These are phyloP conservation scores for Tiliacea aurago DNA, from an alignment of 2,888 invertebrate species.

Conservation along the genomic window DNA sequence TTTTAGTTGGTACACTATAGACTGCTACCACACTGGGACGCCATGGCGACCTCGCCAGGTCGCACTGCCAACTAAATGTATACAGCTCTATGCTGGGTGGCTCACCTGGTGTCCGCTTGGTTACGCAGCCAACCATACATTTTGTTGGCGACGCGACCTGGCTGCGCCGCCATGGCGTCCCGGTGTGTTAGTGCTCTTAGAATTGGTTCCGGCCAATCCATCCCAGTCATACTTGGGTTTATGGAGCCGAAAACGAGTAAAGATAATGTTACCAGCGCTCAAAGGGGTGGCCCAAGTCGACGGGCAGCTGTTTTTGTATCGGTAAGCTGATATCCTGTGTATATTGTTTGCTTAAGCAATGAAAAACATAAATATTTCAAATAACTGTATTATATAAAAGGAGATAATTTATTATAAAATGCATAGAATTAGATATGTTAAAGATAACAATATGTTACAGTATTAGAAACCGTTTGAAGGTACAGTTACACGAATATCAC, in stretches of 20 bases:
- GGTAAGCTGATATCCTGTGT: constrained; percentile 32
- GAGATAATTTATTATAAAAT: constrained; percentile 75
- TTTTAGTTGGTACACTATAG: no score
- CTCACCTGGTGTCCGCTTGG: no score
- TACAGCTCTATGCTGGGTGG: no score
- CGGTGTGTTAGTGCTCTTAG: no score
- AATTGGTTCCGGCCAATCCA: not conserved
- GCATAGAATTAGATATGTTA: constrained; percentile 80
- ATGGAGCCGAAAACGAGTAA: not conserved
- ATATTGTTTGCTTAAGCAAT: constrained; percentile 23
- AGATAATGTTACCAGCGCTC: constrained; percentile 6
- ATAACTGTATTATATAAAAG: constrained; percentile 73
- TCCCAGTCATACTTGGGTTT: not conserved
- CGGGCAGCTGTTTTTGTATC: not conserved
- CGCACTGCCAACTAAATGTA: no score
- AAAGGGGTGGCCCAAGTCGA: constrained; percentile 16
- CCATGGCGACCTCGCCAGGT: no score
- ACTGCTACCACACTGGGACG: no score
- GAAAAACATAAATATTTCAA: constrained; percentile 62
- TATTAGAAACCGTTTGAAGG: constrained; percentile 68
- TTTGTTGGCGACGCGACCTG: no score
- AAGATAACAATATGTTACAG: constrained; percentile 73
- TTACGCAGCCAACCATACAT: no score
- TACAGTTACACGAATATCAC: constrained; percentile 78
- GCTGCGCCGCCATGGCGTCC: no score